Evolutionary conservation across 1,140 invertebrate genomes (phyloP), one percentile per base, ranked within the genome.

Genomic region (Caenorhabditis tropicalis): DNA sequence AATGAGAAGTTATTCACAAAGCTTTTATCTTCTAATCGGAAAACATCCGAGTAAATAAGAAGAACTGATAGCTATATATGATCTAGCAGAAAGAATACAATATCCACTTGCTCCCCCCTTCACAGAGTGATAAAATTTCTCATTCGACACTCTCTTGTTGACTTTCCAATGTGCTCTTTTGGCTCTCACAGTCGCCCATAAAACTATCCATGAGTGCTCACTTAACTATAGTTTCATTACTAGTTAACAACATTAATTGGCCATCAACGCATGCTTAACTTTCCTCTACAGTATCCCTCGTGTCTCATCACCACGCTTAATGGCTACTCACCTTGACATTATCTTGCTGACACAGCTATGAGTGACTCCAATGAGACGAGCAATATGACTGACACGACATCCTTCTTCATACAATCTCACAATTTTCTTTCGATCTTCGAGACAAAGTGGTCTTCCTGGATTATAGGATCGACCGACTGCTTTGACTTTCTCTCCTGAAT

Each of bases 301-400:
- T 36, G 3, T 4, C 7, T 10, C 10, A 39, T n/a, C n/a, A n/a
- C n/a, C n/a, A n/a, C n/a, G n/a, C n/a, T n/a, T n/a, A n/a, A n/a
- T n/a, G n/a, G n/a, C n/a, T n/a, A n/a, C 65, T 24, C 48, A 85
- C 84, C 84, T 85, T 9, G 84, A 82, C 85, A 86, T 86, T 16
- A 86, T 86, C 80, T 86, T 86, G n/a, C 70, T 81, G 1, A 86
- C 82, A 49, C 85, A 86, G 48, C 70, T 81, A 46, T 86, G 85
- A 43, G 85, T 86, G 53, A 86, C 85, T 31, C 85, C 85, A 21
- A 86, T 84, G 19, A 84, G 53, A 43, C 82, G 84, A 29, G 85
- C 85, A 39, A 86, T 86, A 39, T 86, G 85, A 21, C 82, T 84
- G 49, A 86, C 86, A 79, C 86, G 87, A 79, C 86, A 83, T 21